phyloP scores from a whole-genome alignment of 2,797 vertebrate genomes.

The Tapera naevia region DNA sequence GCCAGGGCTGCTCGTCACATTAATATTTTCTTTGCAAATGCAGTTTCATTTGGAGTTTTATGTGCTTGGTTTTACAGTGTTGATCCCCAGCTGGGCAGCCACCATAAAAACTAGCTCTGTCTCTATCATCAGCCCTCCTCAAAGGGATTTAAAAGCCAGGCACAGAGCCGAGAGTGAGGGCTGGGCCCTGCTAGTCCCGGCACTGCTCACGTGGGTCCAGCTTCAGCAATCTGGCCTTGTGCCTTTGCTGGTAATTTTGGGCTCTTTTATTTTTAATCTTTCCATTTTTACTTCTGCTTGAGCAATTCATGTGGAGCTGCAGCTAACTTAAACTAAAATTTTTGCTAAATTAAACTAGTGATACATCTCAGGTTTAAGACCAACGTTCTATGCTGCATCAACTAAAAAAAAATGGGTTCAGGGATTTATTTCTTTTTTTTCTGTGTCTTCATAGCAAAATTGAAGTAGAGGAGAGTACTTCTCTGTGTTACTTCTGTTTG shows the following conservation, averaged over 20 bases:
- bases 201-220: neutral
- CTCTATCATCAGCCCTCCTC: neutral
- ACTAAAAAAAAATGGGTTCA: neutral
- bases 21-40: neutral
- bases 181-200: neutral
- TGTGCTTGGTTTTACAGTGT: neutral
- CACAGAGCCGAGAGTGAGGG: neutral
- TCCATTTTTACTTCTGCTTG: neutral
- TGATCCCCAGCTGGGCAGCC: neutral
- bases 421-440: neutral
- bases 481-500: neutral
- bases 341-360: neutral
- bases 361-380: neutral
- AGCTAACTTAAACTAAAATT: neutral
- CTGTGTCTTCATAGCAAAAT: neutral
- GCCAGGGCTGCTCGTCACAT: neutral
- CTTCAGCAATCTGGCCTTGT: neutral
- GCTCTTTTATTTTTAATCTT: conserved; percentile 30
- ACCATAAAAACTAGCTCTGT: neutral
- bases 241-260: neutral
- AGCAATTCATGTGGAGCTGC: neutral
- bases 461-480: neutral
- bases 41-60: neutral
- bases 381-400: neutral
- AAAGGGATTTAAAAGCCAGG: neutral